Percentiles rank a stretch among this genome's conserved stretches.
Evolutionary conservation across 1,140 invertebrate genomes (phyloP).

Genomic region (Drosophila virilis): DNA sequence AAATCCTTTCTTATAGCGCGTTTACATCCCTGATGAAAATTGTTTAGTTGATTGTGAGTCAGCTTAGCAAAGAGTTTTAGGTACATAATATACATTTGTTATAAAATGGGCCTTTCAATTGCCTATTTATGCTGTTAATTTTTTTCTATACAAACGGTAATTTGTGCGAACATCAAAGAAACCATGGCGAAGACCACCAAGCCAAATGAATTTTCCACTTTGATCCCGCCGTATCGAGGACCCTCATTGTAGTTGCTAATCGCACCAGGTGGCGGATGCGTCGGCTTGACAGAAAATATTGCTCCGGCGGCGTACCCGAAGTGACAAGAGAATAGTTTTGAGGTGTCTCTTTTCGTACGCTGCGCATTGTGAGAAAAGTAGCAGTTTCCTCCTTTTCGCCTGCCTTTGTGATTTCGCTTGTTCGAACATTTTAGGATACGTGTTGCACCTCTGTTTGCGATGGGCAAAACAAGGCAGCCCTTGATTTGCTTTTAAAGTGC

Average conservation of each 20-base stretch:
- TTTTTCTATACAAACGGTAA: conserved; percentile 48
- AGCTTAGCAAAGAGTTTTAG: no score
- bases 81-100: conserved; percentile 16
- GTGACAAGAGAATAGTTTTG: conserved; percentile 77
- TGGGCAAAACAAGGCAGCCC: conserved; percentile 45
- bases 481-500: conserved; percentile 68
- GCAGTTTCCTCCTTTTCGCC: conserved; percentile 59
- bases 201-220: conserved; percentile 82
- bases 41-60: no score
- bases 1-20: no score
- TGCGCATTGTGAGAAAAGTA: conserved; percentile 73
- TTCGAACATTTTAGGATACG: conserved; percentile 44
- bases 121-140: conserved; percentile 40
- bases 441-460: conserved; percentile 52
- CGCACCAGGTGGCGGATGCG: conserved; percentile 79
- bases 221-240: conserved; percentile 79
- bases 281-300: conserved; percentile 55
- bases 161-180: conserved; percentile 69
- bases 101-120: conserved; percentile 51
- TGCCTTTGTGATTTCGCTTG: conserved; percentile 57
- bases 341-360: conserved; percentile 78
- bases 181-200: conserved; percentile 81
- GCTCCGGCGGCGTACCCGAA: conserved; percentile 24
- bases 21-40: no score
- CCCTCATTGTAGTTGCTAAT: conserved; percentile 66